Percentiles rank a stretch among this genome's conserved stretches.
Conservation (phyloP, 2,797 vertebrate genomes). For the Agapornis canus region DNA sequence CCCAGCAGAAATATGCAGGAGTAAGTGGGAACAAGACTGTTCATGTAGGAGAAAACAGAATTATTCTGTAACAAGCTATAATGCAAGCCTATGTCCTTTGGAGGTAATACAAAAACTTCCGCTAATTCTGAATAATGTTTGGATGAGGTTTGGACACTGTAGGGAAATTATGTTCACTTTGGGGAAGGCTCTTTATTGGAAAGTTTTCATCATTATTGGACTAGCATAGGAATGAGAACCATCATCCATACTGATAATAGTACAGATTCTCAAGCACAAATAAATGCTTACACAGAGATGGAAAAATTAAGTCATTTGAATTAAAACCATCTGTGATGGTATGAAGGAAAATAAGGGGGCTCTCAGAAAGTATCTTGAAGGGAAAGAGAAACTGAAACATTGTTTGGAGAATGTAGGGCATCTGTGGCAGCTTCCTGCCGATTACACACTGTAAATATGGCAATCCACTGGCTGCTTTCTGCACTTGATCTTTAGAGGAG, state of each 20-base stretch:
- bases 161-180: not conserved
- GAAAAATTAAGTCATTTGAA: not conserved
- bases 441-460: not conserved
- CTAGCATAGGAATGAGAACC: not conserved
- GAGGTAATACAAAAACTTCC: not conserved
- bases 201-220: not conserved
- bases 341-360: not conserved
- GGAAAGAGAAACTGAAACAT: conserved; percentile 16
- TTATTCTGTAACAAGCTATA: not conserved
- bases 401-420: not conserved
- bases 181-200: not conserved
- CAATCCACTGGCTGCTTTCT: not conserved
- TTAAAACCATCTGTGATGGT: not conserved
- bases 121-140: not conserved
- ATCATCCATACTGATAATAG: not conserved
- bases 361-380: not conserved
- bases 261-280: not conserved
- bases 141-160: not conserved
- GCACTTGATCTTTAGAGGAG: not conserved
- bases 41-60: not conserved
- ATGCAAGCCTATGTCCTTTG: not conserved
- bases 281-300: not conserved
- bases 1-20: conserved; percentile 23
- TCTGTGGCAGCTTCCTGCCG: not conserved
- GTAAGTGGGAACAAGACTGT: not conserved